phyloP scores from a whole-genome alignment of 2,888 invertebrate genomes.

The Ischnus inquisitorius region DNA sequence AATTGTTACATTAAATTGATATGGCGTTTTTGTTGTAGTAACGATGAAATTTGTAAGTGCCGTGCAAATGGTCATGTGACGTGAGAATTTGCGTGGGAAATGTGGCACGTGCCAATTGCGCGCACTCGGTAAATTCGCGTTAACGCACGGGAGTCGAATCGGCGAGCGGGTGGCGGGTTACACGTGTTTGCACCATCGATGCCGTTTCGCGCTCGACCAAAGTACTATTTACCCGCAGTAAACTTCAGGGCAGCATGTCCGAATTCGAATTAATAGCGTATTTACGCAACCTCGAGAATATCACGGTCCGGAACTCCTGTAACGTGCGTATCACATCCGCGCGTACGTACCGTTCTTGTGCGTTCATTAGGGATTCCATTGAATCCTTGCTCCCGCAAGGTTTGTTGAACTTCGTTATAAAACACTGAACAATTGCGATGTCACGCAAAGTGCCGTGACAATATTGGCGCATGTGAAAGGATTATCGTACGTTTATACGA shows the following conservation, averaged over 20 bases:
- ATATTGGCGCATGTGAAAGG: too few species aligned
- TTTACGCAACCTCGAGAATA: neutral
- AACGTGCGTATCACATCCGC: conserved; percentile 14
- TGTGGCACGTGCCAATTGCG: conserved; percentile 22
- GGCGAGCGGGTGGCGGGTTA: conserved; percentile 50
- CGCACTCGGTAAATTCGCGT: conserved; percentile 27
- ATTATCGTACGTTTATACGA: too few species aligned
- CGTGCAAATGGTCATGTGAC: neutral
- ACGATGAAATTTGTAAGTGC: conserved; percentile 13
- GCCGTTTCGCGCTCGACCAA: conserved; percentile 44
- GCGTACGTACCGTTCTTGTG: neutral
- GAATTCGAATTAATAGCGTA: conserved; percentile 69
- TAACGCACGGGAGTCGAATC: neutral
- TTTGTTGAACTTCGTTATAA: too few species aligned
- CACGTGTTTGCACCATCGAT: conserved; percentile 63
- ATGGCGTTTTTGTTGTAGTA: too few species aligned
- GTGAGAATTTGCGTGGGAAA: conserved; percentile 19
- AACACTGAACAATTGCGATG: too few species aligned
- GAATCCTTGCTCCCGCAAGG: too few species aligned
- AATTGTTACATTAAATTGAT: too few species aligned
- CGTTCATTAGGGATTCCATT: neutral
- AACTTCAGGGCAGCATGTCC: conserved; percentile 55
- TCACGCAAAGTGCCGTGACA: too few species aligned
- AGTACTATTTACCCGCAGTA: conserved; percentile 69
- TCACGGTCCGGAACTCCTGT: neutral